These are phyloP conservation scores for Alloscopus bannaensis DNA, from an alignment of 2,888 invertebrate species.

Conservation along the genomic window DNA sequence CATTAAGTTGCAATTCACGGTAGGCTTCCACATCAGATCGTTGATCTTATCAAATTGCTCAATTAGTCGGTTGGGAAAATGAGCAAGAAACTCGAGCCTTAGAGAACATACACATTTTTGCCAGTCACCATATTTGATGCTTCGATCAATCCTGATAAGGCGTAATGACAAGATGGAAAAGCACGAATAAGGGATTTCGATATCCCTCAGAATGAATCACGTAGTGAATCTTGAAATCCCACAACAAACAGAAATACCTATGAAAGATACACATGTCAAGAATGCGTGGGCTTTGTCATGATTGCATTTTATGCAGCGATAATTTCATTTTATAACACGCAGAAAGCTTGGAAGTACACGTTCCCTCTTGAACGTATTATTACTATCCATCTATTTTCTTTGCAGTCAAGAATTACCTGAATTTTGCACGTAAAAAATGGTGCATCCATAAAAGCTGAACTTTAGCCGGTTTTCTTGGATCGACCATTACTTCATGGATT, in stretches of 20 bases:
- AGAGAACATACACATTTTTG: background rate
- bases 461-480: slow-evolving; percentile 41
- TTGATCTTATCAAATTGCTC: background rate
- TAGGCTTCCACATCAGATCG: background rate
- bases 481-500: slow-evolving; percentile 29
- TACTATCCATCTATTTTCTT: background rate
- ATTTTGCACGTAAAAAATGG: background rate
- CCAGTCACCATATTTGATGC: background rate
- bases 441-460: slow-evolving; percentile 22
- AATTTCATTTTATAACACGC: background rate
- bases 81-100: background rate
- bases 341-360: background rate
- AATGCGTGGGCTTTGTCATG: background rate
- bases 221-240: background rate
- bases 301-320: background rate
- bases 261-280: background rate
- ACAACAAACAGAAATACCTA: background rate
- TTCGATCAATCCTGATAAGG: background rate
- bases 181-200: background rate
- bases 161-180: background rate
- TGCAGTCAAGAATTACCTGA: background rate
- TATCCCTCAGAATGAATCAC: background rate
- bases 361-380: background rate
- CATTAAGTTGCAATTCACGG: background rate
- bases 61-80: background rate